Percentiles rank a stretch among this genome's conserved stretches.
These are phyloP conservation scores for Forbesichthys papilliferus DNA, from an alignment of 2,113 vertebrate species.

Conservation along the genomic window DNA sequence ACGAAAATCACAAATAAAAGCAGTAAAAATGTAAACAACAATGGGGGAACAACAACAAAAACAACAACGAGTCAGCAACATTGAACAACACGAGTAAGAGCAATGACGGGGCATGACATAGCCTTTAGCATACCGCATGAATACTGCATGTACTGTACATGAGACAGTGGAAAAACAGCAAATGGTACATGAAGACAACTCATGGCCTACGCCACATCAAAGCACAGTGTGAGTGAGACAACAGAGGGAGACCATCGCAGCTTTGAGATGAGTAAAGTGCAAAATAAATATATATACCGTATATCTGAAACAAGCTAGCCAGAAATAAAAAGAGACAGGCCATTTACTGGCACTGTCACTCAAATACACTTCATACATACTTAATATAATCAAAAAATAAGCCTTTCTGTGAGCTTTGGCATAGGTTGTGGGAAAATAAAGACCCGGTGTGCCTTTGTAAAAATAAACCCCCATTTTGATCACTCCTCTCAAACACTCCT, in stretches of 20 bases:
- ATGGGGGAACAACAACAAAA: slow-evolving; percentile 1
- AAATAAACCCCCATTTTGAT: slow-evolving; percentile 73
- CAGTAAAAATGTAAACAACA: neutral
- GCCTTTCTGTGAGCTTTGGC: slow-evolving; percentile 47
- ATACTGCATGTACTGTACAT: slow-evolving; percentile 17
- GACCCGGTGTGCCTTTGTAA: slow-evolving; percentile 62
- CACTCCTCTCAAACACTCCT: slow-evolving; percentile 43
- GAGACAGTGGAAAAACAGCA: slow-evolving; percentile 44
- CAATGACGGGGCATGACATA: slow-evolving; percentile 38
- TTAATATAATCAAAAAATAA: too few species aligned
- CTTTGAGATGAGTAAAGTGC: slow-evolving; percentile 31
- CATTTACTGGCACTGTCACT: neutral
- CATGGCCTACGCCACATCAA: slow-evolving; percentile 53
- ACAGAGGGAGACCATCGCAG: slow-evolving; percentile 34
- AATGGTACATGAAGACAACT: slow-evolving; percentile 38
- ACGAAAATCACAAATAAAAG: neutral
- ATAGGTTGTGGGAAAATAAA: slow-evolving; percentile 71
- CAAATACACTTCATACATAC: neutral
- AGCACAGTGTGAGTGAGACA: slow-evolving; percentile 19
- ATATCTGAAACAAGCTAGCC: slow-evolving; percentile 37
- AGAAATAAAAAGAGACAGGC: slow-evolving; percentile 6
- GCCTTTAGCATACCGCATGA: slow-evolving; percentile 27
- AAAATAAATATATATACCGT: slow-evolving; percentile 46
- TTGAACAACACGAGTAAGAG: slow-evolving; percentile 24
- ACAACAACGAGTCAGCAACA: slow-evolving; percentile 1